Evolutionary conservation across 2,888 invertebrate species (phyloP).

Genomic region (Xestia rhomboidea): DNA sequence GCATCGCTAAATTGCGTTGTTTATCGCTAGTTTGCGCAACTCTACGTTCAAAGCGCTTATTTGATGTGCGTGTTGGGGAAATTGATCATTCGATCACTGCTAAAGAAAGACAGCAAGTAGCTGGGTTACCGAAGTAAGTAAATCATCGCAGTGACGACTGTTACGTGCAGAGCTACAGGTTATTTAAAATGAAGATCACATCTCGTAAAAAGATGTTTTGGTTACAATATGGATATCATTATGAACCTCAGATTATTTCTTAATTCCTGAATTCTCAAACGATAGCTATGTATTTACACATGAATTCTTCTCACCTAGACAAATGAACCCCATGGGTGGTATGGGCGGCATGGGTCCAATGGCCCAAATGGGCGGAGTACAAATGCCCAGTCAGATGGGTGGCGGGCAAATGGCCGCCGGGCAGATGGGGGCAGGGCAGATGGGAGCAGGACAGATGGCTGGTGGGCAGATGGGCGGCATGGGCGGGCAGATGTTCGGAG

Average conservation of each 20-base stretch:
- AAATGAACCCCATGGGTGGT: constrained; percentile 87
- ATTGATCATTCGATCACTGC: not conserved
- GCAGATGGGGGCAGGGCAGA: constrained; percentile 84
- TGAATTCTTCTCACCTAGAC: constrained; percentile 70
- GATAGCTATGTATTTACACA: not conserved
- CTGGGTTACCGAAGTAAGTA: not conserved
- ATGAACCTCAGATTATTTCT: not conserved
- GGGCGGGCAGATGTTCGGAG: constrained; percentile 91
- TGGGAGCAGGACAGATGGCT: constrained; percentile 85
- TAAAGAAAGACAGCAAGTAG: not conserved
- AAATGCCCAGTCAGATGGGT: constrained; percentile 84
- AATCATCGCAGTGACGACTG: not conserved
- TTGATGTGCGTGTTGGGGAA: not conserved
- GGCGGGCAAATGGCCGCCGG: constrained; percentile 81
- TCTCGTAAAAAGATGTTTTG: not conserved
- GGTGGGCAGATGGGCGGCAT: constrained; percentile 86
- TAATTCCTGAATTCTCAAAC: not conserved
- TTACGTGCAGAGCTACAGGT: not conserved
- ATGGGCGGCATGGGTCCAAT: constrained; percentile 83
- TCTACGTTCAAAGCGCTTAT: not conserved
- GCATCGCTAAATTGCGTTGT: not conserved
- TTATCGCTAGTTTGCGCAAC: not conserved
- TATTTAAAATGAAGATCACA: not conserved
- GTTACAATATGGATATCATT: not conserved
- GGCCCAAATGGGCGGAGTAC: constrained; percentile 84